Evolutionary conservation across 1,140 invertebrate species (phyloP), one percentile per base, ranked within the genome.

Genomic region (Parapsyche elsis): DNA sequence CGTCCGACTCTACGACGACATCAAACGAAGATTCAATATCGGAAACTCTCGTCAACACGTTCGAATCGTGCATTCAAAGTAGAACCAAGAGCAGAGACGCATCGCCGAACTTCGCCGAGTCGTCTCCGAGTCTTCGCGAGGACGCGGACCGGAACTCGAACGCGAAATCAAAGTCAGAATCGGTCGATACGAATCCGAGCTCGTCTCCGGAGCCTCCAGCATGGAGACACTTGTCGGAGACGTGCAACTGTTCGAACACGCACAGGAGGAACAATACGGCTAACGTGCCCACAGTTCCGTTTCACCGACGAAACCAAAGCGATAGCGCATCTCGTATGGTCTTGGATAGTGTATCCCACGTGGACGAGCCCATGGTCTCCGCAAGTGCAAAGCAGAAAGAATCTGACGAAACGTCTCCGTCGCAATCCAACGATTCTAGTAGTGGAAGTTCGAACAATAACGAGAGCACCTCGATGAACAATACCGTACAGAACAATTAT

Each of bases 401-500:
- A 49, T 12, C 0, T 21, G 71, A 12, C 9, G 9, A 71, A 24
- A 67, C 24, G 67, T 73, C 21, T 64, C 9, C 45, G 46, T 44
- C 61, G 16, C 38, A 79, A 81, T 67, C 21, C 61, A 76, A 81
- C 82, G 75, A 26, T 74, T 44, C 80, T 10, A 73, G 77, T 16
- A 75, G 81, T 79, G 76, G 24, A 30, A 82, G 85, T 49, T 83
- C 82, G 59, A 80, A 85, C 14, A 84, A 84, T 21, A 85, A 88
- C 16, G 53, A 87, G 84, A 82, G 84, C 85, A 84, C 87, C 24
- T 86, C 87, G 9, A 84, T 87, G 12, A 76, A 16, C 46, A 45
- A 79, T 30, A 7, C 53, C 5, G 24, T 23, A 19, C 64, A 78
- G 71, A 38, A 44, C n/a, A 44, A 61, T 24, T 74, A 74, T 81